A percentile compares a stretch with the other conserved stretches of the same genome.
Evolutionary conservation across 2,113 vertebrate genomes (phyloP).

Genomic region (Tringa solitaria): DNA sequence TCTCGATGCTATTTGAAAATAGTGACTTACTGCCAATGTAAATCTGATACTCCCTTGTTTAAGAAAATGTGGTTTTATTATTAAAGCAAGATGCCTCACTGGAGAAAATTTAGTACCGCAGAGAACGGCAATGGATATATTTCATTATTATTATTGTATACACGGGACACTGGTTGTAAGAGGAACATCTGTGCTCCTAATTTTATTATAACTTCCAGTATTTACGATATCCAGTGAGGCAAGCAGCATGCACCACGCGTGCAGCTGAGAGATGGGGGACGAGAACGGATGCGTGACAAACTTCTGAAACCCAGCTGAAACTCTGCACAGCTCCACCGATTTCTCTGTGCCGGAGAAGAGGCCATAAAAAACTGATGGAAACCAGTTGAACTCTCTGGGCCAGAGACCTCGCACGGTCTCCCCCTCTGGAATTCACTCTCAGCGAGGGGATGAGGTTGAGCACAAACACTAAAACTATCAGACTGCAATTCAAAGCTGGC

Average conservation of each 20-base stretch:
- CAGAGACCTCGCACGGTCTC: neutral
- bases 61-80: constrained; percentile 66
- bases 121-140: constrained; percentile 56
- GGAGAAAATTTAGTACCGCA: constrained; percentile 58
- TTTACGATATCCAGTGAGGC: constrained; percentile 51
- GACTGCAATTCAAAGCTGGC: constrained; percentile 53
- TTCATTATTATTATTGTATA: constrained; percentile 69
- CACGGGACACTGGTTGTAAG: constrained; percentile 51
- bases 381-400: neutral
- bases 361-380: neutral
- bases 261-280: neutral
- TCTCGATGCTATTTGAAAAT: neutral
- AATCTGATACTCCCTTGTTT: constrained; percentile 50
- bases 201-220: constrained; percentile 57
- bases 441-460: neutral
- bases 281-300: neutral
- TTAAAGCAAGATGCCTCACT: constrained; percentile 60
- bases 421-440: neutral
- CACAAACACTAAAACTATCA: constrained; percentile 58
- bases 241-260: neutral
- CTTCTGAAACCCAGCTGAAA: neutral
- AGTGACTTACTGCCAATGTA: constrained; percentile 38
- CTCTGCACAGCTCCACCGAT: neutral
- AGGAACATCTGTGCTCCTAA: constrained; percentile 70
- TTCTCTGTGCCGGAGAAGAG: neutral